These are phyloP conservation scores for Psilopsiagon aymara DNA, from an alignment of 2,113 vertebrate genomes.

Conservation along the genomic window DNA sequence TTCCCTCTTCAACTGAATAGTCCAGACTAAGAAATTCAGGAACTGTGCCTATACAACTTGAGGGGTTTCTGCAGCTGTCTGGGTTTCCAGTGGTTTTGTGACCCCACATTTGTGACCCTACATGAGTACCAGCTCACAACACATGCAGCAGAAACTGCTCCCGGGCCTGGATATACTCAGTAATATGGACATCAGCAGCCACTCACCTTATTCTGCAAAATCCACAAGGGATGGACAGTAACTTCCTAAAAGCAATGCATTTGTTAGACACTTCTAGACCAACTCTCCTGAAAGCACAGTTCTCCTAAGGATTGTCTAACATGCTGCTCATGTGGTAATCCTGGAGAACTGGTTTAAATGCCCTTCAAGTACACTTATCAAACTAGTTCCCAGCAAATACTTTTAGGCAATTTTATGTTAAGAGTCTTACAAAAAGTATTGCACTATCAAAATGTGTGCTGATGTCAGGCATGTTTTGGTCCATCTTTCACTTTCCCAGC, in stretches of 20 bases:
- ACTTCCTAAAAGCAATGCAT: neutral
- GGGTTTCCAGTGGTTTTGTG: neutral
- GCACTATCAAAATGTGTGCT: neutral
- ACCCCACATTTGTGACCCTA: neutral
- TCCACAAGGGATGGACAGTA: neutral
- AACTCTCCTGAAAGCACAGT: neutral
- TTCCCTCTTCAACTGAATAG: neutral
- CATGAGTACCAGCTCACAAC: rapidly evolving
- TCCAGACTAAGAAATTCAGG: neutral
- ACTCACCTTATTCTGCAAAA: neutral
- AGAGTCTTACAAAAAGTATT: neutral
- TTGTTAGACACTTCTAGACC: neutral
- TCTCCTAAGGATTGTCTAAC: neutral
- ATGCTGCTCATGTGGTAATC: neutral
- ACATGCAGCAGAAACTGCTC: neutral
- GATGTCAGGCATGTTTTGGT: neutral
- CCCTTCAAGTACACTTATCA: neutral
- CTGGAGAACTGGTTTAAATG: neutral
- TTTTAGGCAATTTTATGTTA: neutral
- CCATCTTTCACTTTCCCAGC: neutral
- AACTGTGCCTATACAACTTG: neutral
- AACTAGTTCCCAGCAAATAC: neutral
- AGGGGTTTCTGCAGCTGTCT: neutral
- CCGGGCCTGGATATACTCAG: neutral
- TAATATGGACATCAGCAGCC: neutral